These are phyloP conservation scores for Atta cephalotes DNA, from an alignment of 1,140 invertebrate species.

Conservation along the genomic window DNA sequence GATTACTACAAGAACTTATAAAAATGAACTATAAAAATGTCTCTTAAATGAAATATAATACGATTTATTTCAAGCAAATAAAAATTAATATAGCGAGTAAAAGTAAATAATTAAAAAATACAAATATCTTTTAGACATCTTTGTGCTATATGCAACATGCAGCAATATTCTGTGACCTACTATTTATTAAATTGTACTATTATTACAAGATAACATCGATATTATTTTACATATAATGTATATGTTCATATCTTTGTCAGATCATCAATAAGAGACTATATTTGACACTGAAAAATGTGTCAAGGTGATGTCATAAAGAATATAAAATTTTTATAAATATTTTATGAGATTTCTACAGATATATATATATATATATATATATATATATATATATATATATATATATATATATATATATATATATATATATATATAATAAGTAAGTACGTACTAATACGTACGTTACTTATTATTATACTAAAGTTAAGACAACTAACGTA, in stretches of 20 bases:
- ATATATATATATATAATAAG: too few relatives aligned
- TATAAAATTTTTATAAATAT: conserved; percentile 37
- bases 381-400: too few relatives aligned
- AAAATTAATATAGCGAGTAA: conserved; percentile 16
- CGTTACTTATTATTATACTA: too few relatives aligned
- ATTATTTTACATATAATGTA: background rate
- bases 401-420: too few relatives aligned
- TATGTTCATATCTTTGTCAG: background rate
- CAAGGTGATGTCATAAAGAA: conserved; percentile 23
- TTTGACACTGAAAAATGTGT: conserved; percentile 26
- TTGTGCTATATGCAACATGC: background rate
- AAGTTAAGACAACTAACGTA: too few relatives aligned
- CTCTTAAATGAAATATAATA: too few relatives aligned
- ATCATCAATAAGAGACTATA: conserved; percentile 25
- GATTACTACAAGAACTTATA: too few relatives aligned
- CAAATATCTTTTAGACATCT: background rate
- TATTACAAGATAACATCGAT: background rate
- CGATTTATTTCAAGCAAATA: background rate
- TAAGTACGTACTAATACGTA: too few relatives aligned
- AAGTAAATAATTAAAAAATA: background rate
- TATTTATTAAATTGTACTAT: background rate
- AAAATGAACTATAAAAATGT: too few relatives aligned
- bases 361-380: too few relatives aligned
- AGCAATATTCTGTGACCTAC: background rate
- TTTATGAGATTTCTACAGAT: conserved; percentile 1